Evolutionary conservation across 2,888 invertebrate species (phyloP).

Genomic region (Frankliniella fusca): DNA sequence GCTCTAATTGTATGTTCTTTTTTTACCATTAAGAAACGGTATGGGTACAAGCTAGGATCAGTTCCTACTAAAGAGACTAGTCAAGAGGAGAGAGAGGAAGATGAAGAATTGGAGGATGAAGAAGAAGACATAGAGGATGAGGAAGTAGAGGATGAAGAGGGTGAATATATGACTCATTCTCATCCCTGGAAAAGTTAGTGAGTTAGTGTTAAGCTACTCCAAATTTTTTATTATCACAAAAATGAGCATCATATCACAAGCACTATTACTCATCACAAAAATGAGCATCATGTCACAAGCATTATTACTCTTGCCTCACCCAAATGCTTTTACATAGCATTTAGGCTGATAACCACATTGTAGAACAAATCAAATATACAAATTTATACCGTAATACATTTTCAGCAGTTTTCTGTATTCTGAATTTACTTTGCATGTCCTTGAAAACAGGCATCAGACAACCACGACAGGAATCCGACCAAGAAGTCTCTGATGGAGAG

Average conservation of each 20-base stretch:
- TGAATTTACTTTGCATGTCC: too few relatives aligned
- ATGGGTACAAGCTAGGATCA: not conserved
- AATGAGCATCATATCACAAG: not conserved
- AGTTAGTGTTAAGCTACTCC: not conserved
- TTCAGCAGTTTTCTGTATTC: too few relatives aligned
- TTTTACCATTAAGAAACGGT: not conserved
- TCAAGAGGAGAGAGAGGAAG: constrained; percentile 36
- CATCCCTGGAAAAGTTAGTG: constrained; percentile 48
- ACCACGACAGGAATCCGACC: constrained; percentile 35
- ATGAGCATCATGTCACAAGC: constrained; percentile 4
- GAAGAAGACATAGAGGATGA: constrained; percentile 41
- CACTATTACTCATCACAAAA: not conserved
- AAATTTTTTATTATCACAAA: not conserved
- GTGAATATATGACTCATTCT: constrained; percentile 38
- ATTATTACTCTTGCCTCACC: not conserved
- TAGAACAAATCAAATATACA: not conserved
- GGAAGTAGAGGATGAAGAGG: constrained; percentile 45
- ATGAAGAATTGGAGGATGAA: constrained; percentile 38
- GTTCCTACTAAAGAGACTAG: not conserved
- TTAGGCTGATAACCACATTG: constrained; percentile 30
- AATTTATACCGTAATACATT: not conserved
- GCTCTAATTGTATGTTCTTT: not conserved
- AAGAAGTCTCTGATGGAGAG: constrained; percentile 37
- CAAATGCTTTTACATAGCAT: not conserved
- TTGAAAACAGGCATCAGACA: not conserved